phyloP scores from a whole-genome alignment of 2,113 vertebrate genomes.

The Carassius gibelio region DNA sequence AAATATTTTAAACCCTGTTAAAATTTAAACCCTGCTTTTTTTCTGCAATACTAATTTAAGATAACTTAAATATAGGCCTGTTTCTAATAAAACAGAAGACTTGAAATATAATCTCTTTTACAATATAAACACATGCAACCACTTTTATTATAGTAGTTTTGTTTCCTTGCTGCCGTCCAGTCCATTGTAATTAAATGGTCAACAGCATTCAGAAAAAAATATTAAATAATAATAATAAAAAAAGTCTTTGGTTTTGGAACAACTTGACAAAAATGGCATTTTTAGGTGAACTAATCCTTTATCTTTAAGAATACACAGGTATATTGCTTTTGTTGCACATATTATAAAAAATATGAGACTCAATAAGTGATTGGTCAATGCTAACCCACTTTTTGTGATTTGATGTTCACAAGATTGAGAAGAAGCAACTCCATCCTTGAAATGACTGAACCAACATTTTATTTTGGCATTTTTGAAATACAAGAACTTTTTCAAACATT shows the following conservation, averaged over 20 bases:
- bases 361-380: not conserved
- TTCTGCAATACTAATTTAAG: not conserved
- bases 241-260: not conserved
- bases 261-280: not conserved
- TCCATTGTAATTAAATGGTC: too few relatives aligned
- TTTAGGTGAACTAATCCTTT: not conserved
- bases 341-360: conserved; percentile 31
- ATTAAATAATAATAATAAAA: too few relatives aligned
- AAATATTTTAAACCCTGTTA: not conserved
- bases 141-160: too few relatives aligned
- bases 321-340: conserved; percentile 47
- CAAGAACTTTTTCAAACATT: conserved; percentile 65
- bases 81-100: not conserved
- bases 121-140: too few relatives aligned
- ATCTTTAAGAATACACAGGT: not conserved
- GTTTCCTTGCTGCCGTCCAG: too few relatives aligned
- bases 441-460: conserved; percentile 63
- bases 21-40: not conserved
- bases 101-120: too few relatives aligned
- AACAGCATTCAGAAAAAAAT: not conserved
- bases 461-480: conserved; percentile 65
- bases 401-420: not conserved
- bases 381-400: not conserved
- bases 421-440: conserved; percentile 13
- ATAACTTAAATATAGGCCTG: too few relatives aligned